Percentiles rank a stretch among this genome's conserved stretches.
Conservation (phyloP, 1,140 invertebrate genomes). For the Monomorium pharaonis region DNA sequence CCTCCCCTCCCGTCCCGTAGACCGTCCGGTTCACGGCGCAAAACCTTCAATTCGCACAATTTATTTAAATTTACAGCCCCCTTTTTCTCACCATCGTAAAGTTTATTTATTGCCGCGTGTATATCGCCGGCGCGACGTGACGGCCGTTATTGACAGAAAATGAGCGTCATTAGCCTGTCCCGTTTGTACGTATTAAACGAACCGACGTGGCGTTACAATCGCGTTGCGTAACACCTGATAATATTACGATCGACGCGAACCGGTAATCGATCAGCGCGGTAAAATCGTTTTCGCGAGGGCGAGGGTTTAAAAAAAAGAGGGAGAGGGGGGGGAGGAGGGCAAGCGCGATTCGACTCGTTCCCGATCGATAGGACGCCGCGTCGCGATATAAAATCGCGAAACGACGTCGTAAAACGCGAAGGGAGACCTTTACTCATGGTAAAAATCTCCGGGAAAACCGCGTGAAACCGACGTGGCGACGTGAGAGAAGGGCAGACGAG, state of each 20-base stretch:
- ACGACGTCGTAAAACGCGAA: slow-evolving; percentile 62
- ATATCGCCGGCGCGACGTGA: slow-evolving; percentile 1
- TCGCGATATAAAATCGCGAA: slow-evolving; percentile 61
- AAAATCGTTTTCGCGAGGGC: slow-evolving; percentile 23
- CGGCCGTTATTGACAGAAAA: slow-evolving; percentile 43
- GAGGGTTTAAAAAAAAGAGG: not conserved
- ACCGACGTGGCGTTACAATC: slow-evolving; percentile 26
- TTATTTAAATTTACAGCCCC: slow-evolving; percentile 45
- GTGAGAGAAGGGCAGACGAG: slow-evolving; percentile 19
- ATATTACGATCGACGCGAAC: slow-evolving; percentile 16
- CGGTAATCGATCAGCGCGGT: not conserved
- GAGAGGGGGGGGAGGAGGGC: too few species aligned
- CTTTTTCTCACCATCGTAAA: slow-evolving; percentile 18
- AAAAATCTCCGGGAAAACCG: slow-evolving; percentile 60
- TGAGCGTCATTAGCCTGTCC: slow-evolving; percentile 13
- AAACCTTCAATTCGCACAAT: slow-evolving; percentile 17
- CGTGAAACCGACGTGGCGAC: slow-evolving; percentile 32
- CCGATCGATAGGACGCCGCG: slow-evolving; percentile 37
- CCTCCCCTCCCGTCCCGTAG: not conserved
- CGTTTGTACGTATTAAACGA: slow-evolving; percentile 31
- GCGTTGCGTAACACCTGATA: slow-evolving; percentile 10
- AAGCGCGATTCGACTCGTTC: slow-evolving; percentile 42
- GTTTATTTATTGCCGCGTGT: slow-evolving; percentile 12
- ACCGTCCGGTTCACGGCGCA: not conserved
- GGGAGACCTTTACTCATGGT: slow-evolving; percentile 47